A percentile compares a stretch with the other conserved stretches of the same genome.
Evolutionary conservation across 2,888 invertebrate species (phyloP).

Genomic region (Litoditis marina): DNA sequence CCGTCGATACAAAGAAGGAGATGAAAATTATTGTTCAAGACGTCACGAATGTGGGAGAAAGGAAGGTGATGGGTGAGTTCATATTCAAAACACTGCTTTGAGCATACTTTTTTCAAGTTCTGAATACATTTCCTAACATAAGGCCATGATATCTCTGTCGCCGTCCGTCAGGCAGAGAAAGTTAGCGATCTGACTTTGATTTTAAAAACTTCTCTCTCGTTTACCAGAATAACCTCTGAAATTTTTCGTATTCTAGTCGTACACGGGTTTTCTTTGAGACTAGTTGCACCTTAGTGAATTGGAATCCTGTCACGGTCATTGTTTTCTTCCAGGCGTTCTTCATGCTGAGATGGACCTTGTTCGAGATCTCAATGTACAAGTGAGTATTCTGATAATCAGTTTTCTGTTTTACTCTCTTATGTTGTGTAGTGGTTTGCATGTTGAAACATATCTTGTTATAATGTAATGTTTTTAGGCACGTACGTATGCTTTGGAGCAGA

Average conservation of each 20-base stretch:
- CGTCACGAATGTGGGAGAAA: slow-evolving; percentile 25
- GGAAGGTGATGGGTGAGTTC: slow-evolving; percentile 23
- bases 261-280: too few species aligned
- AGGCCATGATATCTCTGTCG: background rate
- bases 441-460: background rate
- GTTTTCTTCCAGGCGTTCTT: slow-evolving; percentile 19
- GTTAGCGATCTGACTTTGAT: background rate
- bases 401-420: too few species aligned
- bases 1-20: slow-evolving; percentile 37
- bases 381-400: too few species aligned
- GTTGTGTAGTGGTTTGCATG: too few species aligned
- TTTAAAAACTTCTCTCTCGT: too few species aligned
- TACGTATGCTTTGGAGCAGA: slow-evolving; percentile 19
- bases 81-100: background rate
- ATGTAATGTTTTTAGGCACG: background rate
- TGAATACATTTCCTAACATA: background rate
- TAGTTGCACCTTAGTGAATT: too few species aligned
- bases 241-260: too few species aligned
- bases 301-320: too few species aligned
- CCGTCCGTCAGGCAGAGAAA: background rate
- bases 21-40: slow-evolving; percentile 37
- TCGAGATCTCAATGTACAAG: slow-evolving; percentile 39
- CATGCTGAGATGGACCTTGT: slow-evolving; percentile 39
- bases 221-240: too few species aligned
- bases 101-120: background rate